Base-by-base conservation (phyloP, 2,797 vertebrate species). In the Pangasius sanitwongsei region DNA sequence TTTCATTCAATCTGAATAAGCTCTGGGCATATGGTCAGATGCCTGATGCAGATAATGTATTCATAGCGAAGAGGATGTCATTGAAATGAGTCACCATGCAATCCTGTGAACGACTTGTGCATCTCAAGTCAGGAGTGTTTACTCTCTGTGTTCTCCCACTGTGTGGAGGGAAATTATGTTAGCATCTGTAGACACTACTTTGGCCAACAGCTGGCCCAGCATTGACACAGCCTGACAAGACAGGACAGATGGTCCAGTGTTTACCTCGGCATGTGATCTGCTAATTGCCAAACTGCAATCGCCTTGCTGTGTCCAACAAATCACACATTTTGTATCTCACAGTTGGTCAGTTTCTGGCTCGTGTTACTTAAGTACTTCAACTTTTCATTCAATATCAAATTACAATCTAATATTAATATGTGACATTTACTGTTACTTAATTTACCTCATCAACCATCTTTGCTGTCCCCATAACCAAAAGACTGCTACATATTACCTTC, bases 231-330 rank as follows among this genome's bases (percentile, higher is more conserved):
- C 18, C 67, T 75, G 34, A 74, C 65, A 61, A 53, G 48, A 65
- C 59, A 48, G 61, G 80, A 83, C 80, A 89, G 85, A 89, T 85
- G 86, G 81, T 63, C 48, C 16, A 48, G 48, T 69, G 81, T 87
- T 87, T 83, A 87, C 81, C 70, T 78, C 72, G 15, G 55, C 37
- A 50, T 53, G 86, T 6, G 57, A 44, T 28, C 83, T 61, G 61
- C 41, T 61, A 41, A 50, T 23, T 84, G 28, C 18, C 12, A 84
- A 57, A 83, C 28, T 57, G 53, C 48, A 83, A 44, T 81, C 67
- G 34, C 34, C 53, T 84, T 31, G 11, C 48, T 50, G 75, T 37
- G 28, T 48, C 69, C 37, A 81, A 31, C 74, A 69, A 53, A 78
- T 78, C 31, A 13, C 4, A 18, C 48, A 67, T 31, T 23, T 57